Percentiles rank a stretch among this genome's conserved stretches.
Conservation (phyloP, 2,113 vertebrate genomes). For the Chascanopsetta lugubris region DNA sequence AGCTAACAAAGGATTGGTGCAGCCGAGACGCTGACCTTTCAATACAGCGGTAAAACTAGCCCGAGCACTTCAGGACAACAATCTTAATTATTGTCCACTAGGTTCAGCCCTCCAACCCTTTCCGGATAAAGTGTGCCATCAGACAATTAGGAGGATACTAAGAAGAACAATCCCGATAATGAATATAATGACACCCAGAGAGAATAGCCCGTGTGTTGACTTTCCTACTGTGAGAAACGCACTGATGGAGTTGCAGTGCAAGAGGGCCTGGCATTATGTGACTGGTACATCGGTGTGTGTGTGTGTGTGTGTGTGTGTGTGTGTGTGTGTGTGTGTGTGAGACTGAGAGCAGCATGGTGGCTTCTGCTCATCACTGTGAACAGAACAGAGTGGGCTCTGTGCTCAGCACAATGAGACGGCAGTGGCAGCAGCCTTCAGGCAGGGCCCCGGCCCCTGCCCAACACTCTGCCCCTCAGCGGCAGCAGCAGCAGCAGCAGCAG, state of each 20-base stretch:
- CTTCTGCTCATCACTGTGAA: conserved; percentile 65
- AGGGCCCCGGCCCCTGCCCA: conserved; percentile 32
- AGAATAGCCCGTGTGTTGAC: conserved; percentile 55
- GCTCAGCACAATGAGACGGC: conserved; percentile 67
- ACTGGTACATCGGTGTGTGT: conserved; percentile 45
- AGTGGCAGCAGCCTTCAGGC: conserved; percentile 58
- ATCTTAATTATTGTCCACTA: conserved; percentile 78
- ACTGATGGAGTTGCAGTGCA: conserved; percentile 37
- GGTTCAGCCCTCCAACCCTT: conserved; percentile 45
- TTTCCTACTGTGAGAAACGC: conserved; percentile 59
- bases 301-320: conserved; percentile 48
- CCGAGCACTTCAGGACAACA: conserved; percentile 71
- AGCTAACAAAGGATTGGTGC: conserved; percentile 74
- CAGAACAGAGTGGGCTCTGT: conserved; percentile 68
- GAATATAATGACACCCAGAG: conserved; percentile 71
- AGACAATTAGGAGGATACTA: conserved; percentile 59
- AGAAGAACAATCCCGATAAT: conserved; percentile 63
- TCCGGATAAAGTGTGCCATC: conserved; percentile 62
- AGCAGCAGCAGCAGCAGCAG: too few relatives aligned
- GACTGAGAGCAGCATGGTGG: conserved; percentile 56
- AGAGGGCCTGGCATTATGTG: conserved; percentile 45
- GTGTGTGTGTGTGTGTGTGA: conserved; percentile 45
- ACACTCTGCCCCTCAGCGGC: conserved; percentile 43
- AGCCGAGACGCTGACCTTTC: conserved; percentile 77
- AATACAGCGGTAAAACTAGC: conserved; percentile 61